Evolutionary conservation across 2,888 invertebrate genomes (phyloP), one percentile per base, ranked within the genome.

Genomic region (Habroteleia sp.): DNA sequence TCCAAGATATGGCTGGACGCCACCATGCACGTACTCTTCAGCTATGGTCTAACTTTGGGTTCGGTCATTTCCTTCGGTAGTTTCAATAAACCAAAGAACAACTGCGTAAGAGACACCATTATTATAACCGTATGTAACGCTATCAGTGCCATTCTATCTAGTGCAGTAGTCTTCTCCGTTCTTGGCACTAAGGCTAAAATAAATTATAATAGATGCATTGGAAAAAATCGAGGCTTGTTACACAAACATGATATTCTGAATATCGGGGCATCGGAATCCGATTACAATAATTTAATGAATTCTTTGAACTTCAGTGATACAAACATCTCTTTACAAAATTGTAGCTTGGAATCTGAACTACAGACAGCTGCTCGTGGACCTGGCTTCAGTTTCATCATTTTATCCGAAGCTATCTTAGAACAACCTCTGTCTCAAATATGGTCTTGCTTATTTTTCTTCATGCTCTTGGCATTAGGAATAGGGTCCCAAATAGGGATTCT

Each of bases 401-500:
- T 98, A 90, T 97, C 97, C 0, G 96, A 98, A 88, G 97, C 97
- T 2, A 97, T 98, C 83, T 94, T 97, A 16, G 96, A 97, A 89
- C 91, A 98, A 79, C 97, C 97, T 0, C 95, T 95, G 0, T 95
- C 97, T 0, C 97, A 97, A 4, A 95, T 98, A 89, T 98, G 97
- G 97, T 95, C 97, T 7, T 93, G 97, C 78, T 94, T 97, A 72
- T 98, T 98, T 92, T 98, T 98, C 91, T 91, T 97, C 87, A 98
- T 98, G 98, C 91, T 98, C 74, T 91, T 98, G 11, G 96, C 97
- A 0, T 91, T 98, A 44, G 98, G 98, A 0, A 91, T 98, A 62
- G 98, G 97, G 54, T 97, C 97, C 2, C 68, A 68, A 17, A 50
- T 50, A 1, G 54, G 58, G 4, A 48, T 58, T 4, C 17, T 68